phyloP scores from a whole-genome alignment of 2,888 invertebrate genomes.

The Gasteruption jaculator region DNA sequence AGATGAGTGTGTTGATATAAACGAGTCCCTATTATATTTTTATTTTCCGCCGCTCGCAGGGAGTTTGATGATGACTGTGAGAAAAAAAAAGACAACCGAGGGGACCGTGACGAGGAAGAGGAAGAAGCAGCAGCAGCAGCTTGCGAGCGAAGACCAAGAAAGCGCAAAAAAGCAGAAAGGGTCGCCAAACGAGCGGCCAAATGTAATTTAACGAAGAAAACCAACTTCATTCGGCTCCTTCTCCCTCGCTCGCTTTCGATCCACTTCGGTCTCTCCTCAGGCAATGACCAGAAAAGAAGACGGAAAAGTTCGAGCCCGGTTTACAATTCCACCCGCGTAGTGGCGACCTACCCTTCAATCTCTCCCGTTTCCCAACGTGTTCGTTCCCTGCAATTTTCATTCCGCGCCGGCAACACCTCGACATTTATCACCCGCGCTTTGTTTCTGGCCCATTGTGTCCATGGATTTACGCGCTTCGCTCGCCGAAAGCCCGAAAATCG shows the following conservation, averaged over 20 bases:
- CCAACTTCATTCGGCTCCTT: slow-evolving; percentile 34
- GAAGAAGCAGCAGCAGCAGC: slow-evolving; percentile 4
- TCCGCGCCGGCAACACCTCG: no score
- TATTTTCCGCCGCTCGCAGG: no score
- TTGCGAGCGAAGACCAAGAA: slow-evolving; percentile 2
- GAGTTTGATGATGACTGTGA: no score
- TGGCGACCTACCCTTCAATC: slow-evolving; percentile 21
- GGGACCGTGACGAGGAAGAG: slow-evolving; percentile 11
- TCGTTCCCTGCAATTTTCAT: no score
- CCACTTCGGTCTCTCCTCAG: slow-evolving; percentile 23
- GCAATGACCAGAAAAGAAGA: slow-evolving; percentile 40
- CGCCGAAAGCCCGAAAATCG: no score
- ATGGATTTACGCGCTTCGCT: no score
- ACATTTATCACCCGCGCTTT: no score
- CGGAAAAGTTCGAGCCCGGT: slow-evolving; percentile 39
- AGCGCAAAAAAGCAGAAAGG: slow-evolving; percentile 15
- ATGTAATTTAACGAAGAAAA: slow-evolving; percentile 48
- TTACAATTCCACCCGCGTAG: slow-evolving; percentile 46
- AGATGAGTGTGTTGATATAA: no score
- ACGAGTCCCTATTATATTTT: no score
- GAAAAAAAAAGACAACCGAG: no score
- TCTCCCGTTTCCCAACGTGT: slow-evolving; percentile 10
- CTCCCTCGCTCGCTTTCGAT: slow-evolving; percentile 14
- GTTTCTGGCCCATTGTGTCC: no score
- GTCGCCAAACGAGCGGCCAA: slow-evolving; percentile 45